Conservation (phyloP, 2,888 invertebrate genomes). For the Tuta absoluta region DNA sequence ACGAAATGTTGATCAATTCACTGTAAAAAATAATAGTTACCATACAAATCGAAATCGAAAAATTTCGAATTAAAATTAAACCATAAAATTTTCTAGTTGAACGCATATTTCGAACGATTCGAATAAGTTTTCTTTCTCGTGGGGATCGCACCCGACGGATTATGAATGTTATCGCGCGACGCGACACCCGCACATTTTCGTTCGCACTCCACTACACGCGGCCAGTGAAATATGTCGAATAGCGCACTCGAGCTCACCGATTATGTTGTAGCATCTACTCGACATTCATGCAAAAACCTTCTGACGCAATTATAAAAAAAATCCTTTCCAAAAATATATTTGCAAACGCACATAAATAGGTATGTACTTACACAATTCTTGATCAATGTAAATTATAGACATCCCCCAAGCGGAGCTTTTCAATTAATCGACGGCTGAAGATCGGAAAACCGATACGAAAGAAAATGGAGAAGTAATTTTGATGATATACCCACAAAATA, state of each 20-base stretch:
- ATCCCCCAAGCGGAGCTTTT: conserved; percentile 21
- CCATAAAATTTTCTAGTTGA: conserved; percentile 3
- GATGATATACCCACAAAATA: conserved; percentile 7
- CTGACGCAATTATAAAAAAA: background rate
- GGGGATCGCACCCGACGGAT: conserved; percentile 53
- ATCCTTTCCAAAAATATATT: background rate
- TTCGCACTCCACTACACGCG: conserved; percentile 28
- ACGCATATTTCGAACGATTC: background rate
- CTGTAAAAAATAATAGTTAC: too few relatives aligned
- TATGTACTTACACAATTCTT: background rate
- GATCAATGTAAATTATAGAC: conserved; percentile 24
- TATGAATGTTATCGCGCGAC: conserved; percentile 62
- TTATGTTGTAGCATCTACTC: background rate
- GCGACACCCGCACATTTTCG: conserved; percentile 35
- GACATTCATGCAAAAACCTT: background rate
- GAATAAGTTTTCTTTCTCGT: background rate
- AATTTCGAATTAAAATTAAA: background rate
- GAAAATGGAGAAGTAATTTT: conserved; percentile 27
- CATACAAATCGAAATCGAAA: background rate
- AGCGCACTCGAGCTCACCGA: background rate
- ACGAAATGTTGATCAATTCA: too few relatives aligned
- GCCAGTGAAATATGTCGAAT: conserved; percentile 12
- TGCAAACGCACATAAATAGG: background rate
- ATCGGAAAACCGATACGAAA: conserved; percentile 27
- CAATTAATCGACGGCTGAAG: conserved; percentile 25